Base-by-base conservation (phyloP, 2,797 vertebrate species). In the Amphiprion clarkii region DNA sequence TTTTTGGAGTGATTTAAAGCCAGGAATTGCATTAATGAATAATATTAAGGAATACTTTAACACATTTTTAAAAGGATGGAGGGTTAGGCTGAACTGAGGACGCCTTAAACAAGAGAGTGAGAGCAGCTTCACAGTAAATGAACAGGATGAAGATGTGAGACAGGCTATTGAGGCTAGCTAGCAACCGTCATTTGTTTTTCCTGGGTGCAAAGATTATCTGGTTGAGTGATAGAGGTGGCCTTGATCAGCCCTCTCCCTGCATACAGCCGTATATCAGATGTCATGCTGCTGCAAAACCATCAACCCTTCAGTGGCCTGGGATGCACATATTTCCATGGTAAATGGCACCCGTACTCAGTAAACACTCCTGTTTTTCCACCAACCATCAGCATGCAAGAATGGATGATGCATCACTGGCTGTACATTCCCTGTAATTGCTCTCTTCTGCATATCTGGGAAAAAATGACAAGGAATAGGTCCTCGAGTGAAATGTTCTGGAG, bases 151-250 rank as follows among this genome's bases (percentile, higher is more conserved):
- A 93, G 85, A 89, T 79, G 87, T 89, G 87, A 85, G 87, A 76
- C 86, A 73, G 83, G 67, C 85, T 78, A 79, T 84, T 74, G 88
- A 76, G 77, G 85, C 67, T 56, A 54, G 75, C 76, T 53, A 4
- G 85, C 84, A 17, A 61, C 61, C 67, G 21, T 89, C 83, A 88
- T 93, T 91, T 94, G 90, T 93, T 94, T 91, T 88, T 83, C 82
- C 80, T 13, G 73, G 85, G 79, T 64, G 81, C 77, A 80, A 82
- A 91, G 90, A 94, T 94, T 93, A 93, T 91, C 87, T 74, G 84
- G 88, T 85, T 94, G 94, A 93, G 89, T 93, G 91, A 94, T 94
- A 85, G 94, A 89, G 90, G 90, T 85, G 91, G 91, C 91, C 92
- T 93, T 93, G 92, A 92, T 94, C 92, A 88, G 88, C 78, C 81